A percentile compares a stretch with the other conserved stretches of the same genome.
Conservation (phyloP, 2,797 vertebrate genomes). For the Coccyzus lansbergi region DNA sequence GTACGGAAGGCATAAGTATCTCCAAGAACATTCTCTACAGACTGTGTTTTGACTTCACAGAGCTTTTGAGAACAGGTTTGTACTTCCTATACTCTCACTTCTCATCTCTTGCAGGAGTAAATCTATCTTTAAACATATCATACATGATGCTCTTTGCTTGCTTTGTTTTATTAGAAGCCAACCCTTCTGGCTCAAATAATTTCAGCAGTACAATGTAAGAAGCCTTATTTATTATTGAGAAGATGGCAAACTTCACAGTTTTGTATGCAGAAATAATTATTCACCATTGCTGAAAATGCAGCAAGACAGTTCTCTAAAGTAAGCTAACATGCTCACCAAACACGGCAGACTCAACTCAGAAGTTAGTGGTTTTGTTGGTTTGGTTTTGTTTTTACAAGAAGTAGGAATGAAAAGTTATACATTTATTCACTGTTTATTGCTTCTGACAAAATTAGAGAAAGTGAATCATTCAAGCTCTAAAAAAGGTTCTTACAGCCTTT, state of each 20-base stretch:
- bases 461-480: background rate
- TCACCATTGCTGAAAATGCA: background rate
- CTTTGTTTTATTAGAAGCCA: background rate
- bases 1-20: background rate
- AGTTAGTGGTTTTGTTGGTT: background rate
- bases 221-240: background rate
- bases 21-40: background rate
- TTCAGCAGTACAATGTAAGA: constrained; percentile 9
- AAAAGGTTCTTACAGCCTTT: background rate
- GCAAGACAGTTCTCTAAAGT: background rate
- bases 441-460: constrained; percentile 1
- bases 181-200: background rate
- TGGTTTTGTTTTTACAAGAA: background rate
- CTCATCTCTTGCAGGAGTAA: background rate
- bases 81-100: background rate
- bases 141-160: background rate
- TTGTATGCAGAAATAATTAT: background rate
- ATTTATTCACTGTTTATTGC: background rate
- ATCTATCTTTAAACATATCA: background rate
- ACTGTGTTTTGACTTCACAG: background rate
- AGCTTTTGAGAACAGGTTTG: background rate
- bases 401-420: background rate
- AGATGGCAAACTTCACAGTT: background rate
- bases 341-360: background rate
- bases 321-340: background rate